Conservation (phyloP, 2,797 vertebrate genomes). For the Pantherophis alleghaniensis region DNA sequence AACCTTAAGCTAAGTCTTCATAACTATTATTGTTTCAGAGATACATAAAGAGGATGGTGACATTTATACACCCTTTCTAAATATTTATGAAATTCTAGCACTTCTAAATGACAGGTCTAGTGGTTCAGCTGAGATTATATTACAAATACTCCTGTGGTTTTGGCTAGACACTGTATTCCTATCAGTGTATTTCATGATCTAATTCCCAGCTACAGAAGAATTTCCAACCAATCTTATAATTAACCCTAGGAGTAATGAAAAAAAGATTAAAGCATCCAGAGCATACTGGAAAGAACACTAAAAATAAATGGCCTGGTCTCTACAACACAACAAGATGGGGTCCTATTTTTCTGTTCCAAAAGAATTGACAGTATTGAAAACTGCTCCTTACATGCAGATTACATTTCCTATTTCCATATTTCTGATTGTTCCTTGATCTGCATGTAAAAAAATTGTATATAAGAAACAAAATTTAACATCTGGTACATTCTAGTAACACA, state of each 20-base stretch:
- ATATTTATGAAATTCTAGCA: background rate
- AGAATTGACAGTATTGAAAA: background rate
- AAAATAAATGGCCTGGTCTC: background rate
- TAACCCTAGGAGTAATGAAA: background rate
- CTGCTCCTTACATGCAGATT: background rate
- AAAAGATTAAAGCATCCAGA: background rate
- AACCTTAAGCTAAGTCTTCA: background rate
- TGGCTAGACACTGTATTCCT: background rate
- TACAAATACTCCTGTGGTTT: background rate
- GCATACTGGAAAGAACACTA: background rate
- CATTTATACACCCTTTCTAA: background rate
- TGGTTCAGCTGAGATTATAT: background rate
- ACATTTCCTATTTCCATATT: background rate
- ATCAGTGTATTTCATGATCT: background rate
- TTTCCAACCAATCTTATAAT: background rate
- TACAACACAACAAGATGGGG: background rate
- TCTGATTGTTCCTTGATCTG: background rate
- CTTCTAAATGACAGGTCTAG: background rate
- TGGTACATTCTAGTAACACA: background rate
- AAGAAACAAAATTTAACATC: background rate
- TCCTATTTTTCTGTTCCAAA: background rate
- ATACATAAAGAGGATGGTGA: background rate
- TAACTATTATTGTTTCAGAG: background rate
- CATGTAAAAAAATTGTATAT: background rate
- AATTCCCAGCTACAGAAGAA: background rate